Evolutionary conservation across 2,113 vertebrate genomes (phyloP).

Genomic region (Cervus canadensis): DNA sequence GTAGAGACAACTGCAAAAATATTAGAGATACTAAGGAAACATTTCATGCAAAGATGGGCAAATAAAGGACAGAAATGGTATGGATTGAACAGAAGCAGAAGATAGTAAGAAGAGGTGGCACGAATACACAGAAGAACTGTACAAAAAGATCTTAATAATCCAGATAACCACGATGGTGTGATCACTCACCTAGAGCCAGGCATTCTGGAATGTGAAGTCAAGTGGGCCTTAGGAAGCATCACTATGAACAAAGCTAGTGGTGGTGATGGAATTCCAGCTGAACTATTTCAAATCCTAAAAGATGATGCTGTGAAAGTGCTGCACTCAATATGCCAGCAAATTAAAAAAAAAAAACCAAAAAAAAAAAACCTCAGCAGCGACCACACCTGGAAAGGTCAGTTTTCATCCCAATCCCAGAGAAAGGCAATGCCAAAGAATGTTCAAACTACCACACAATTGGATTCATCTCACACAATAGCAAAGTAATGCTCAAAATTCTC

Average conservation of each 20-base stretch:
- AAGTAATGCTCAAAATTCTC: not conserved
- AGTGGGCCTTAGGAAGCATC: not conserved
- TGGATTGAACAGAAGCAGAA: not conserved
- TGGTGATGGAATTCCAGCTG: not conserved
- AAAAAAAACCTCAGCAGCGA: not conserved
- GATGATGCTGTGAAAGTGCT: not conserved
- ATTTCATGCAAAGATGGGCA: not conserved
- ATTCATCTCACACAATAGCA: not conserved
- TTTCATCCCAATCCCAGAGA: not conserved
- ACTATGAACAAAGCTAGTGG: not conserved
- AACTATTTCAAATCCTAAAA: not conserved
- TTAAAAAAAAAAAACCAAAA: not conserved
- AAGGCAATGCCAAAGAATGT: not conserved
- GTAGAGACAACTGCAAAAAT: not conserved
- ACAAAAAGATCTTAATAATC: not conserved
- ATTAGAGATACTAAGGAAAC: not conserved
- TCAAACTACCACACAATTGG: not conserved
- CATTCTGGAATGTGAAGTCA: not conserved
- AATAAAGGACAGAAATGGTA: not conserved
- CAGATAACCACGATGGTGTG: not conserved
- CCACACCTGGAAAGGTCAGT: not conserved
- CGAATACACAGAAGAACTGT: not conserved
- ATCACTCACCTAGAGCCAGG: not conserved
- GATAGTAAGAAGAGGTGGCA: not conserved
- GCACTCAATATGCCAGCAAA: not conserved